Evolutionary conservation across 2,113 vertebrate species (phyloP).

Genomic region (Myanophis thanlyinensis): DNA sequence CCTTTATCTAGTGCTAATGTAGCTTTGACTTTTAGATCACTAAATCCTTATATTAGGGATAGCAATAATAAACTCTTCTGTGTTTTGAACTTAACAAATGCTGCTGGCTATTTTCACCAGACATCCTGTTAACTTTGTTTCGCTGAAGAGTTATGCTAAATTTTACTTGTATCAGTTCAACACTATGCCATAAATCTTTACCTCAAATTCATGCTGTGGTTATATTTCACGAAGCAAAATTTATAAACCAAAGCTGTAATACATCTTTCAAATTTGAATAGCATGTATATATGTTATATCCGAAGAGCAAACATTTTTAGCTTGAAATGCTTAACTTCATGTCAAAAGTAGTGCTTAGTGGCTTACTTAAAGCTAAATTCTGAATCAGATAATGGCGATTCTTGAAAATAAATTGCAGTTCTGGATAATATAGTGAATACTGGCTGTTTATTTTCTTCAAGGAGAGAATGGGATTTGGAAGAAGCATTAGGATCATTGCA

Average conservation of each 20-base stretch:
- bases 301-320: not conserved
- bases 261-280: not conserved
- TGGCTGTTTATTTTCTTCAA: not conserved
- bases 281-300: not conserved
- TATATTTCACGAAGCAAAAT: not conserved
- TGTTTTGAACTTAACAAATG: not conserved
- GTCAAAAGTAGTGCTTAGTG: not conserved
- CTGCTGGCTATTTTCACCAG: not conserved
- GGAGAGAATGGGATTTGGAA: not conserved
- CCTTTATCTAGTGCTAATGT: not conserved
- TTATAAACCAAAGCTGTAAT: not conserved
- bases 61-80: not conserved
- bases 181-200: not conserved
- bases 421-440: not conserved
- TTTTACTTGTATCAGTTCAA: constrained; percentile 7
- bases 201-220: not conserved
- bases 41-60: not conserved
- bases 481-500: not conserved
- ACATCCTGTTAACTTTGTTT: not conserved
- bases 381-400: not conserved
- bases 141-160: not conserved
- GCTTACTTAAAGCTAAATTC: not conserved
- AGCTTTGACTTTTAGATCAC: not conserved
- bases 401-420: not conserved
- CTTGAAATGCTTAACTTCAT: not conserved